These are phyloP conservation scores for Nanorana parkeri DNA, from an alignment of 2,113 vertebrate genomes.

Conservation along the genomic window DNA sequence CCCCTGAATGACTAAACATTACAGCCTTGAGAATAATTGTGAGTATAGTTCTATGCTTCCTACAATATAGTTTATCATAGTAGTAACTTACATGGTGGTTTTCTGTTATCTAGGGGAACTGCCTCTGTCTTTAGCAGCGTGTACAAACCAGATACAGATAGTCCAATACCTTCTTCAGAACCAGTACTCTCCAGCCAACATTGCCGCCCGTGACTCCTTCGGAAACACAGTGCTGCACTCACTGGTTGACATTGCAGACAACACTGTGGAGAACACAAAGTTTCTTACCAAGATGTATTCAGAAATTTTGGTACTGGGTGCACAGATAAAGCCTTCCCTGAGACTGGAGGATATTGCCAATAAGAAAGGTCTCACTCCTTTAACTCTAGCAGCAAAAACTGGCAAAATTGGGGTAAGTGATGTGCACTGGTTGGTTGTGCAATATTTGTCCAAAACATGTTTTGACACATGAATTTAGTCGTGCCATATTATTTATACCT, in stretches of 20 bases:
- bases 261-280: slow-evolving; percentile 85
- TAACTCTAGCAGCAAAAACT: slow-evolving; percentile 88
- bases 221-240: slow-evolving; percentile 92
- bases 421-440: neutral
- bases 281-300: slow-evolving; percentile 92
- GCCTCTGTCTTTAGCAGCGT: slow-evolving; percentile 91
- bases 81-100: neutral
- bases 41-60: too few species aligned
- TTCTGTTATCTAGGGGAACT: slow-evolving; percentile 81
- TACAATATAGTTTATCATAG: too few species aligned
- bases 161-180: slow-evolving; percentile 90
- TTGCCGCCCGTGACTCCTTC: slow-evolving; percentile 77
- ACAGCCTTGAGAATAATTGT: too few species aligned
- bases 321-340: slow-evolving; percentile 75
- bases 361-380: slow-evolving; percentile 80
- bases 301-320: slow-evolving; percentile 80
- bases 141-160: slow-evolving; percentile 91
- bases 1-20: too few species aligned
- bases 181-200: slow-evolving; percentile 73
- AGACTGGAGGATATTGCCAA: slow-evolving; percentile 89
- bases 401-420: slow-evolving; percentile 87
- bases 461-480: too few species aligned
- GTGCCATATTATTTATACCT: neutral
- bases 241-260: slow-evolving; percentile 87
- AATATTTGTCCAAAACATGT: too few species aligned